These are phyloP conservation scores for Choloepus didactylus DNA, from an alignment of 2,797 vertebrate species.

Conservation along the genomic window DNA sequence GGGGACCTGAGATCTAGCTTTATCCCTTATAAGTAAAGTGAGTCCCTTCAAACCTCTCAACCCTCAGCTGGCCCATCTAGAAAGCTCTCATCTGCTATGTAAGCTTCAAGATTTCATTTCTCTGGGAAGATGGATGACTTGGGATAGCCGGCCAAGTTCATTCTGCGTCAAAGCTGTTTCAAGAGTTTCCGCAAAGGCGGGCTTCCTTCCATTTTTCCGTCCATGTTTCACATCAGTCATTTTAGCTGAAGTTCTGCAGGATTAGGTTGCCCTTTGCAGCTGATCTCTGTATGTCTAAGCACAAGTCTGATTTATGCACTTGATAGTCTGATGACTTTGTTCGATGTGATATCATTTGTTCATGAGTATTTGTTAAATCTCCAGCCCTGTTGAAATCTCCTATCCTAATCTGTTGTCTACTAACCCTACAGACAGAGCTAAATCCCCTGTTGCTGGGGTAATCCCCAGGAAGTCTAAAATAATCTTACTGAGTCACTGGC, in stretches of 20 bases:
- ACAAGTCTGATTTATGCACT: conserved; percentile 69
- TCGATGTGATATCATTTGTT: conserved; percentile 75
- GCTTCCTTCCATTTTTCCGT: neutral
- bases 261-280: neutral
- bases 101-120: neutral
- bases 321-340: conserved; percentile 73
- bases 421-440: conserved; percentile 5
- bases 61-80: rapidly evolving
- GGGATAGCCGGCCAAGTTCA: rapidly evolving
- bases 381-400: neutral
- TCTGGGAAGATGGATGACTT: rapidly evolving
- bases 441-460: neutral
- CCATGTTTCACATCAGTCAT: rapidly evolving
- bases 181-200: neutral
- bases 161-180: neutral
- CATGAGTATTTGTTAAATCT: conserved; percentile 61
- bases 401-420: neutral
- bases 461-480: neutral
- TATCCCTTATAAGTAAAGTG: neutral
- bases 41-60: neutral
- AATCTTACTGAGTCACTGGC: neutral
- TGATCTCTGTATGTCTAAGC: conserved; percentile 63
- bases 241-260: neutral
- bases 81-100: neutral
- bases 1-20: neutral